Evolutionary conservation across 2,888 invertebrate genomes (phyloP).

Genomic region (Antitype chi): DNA sequence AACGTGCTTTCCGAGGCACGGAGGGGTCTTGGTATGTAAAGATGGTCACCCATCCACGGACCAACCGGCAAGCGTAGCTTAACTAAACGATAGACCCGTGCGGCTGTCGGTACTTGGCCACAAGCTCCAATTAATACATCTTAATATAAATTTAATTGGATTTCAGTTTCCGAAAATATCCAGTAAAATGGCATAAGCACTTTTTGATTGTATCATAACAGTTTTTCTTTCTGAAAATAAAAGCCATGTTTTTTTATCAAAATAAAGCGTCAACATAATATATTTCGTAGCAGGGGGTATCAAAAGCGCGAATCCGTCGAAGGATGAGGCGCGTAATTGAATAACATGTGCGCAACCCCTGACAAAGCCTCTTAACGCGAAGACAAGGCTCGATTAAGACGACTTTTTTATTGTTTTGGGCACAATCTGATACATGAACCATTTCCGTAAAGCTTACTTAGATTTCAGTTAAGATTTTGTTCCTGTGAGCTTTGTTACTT

Average conservation of each 20-base stretch:
- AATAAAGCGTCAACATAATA: conserved; percentile 1
- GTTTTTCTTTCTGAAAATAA: not conserved
- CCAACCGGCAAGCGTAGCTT: too few species aligned
- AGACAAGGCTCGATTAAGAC: conserved; percentile 47
- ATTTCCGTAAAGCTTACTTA: conserved; percentile 4
- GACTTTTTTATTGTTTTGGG: conserved; percentile 51
- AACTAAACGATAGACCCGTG: too few species aligned
- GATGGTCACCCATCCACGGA: too few species aligned
- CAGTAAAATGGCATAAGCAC: not conserved
- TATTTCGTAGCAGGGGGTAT: conserved; percentile 23
- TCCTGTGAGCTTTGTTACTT: not conserved
- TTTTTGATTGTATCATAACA: not conserved
- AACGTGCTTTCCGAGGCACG: too few species aligned
- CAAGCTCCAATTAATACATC: too few species aligned
- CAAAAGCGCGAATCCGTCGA: conserved; percentile 16
- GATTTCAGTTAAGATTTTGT: conserved; percentile 19
- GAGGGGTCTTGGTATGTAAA: too few species aligned
- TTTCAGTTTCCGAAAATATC: not conserved
- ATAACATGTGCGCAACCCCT: conserved; percentile 40
- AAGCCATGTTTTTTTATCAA: not conserved
- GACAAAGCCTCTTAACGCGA: conserved; percentile 53
- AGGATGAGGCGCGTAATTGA: conserved; percentile 49
- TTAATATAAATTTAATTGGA: not conserved
- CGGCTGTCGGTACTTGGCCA: too few species aligned
- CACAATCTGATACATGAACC: conserved; percentile 29